Evolutionary conservation across 2,113 vertebrate species (phyloP), one percentile per base, ranked within the genome.

Genomic region (Lepus americanus): DNA sequence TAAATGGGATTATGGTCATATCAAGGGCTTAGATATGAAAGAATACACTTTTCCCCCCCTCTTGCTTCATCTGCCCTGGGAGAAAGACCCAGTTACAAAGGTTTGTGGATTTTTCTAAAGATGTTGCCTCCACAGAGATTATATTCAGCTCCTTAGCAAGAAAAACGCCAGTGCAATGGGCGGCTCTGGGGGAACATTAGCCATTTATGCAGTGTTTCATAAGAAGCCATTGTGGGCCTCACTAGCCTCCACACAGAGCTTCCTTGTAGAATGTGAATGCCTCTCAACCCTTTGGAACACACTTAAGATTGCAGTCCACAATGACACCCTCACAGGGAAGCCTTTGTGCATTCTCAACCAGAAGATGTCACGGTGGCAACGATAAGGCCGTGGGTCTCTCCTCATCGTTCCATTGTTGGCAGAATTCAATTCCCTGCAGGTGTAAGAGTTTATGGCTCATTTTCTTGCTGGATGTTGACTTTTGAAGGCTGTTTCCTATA

Each of bases 41-140:
- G 9, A 19, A 53, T 31, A 31, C 27, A 11, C 8, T 70, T 83
- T 14, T 1, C n/a, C n/a, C 76, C 61, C 79, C 39, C n/a, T 95
- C 61, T 77, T 70, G 36, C 55, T 94, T 90, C 44, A 79, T 92
- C 92, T 95, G 80, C 53, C 36, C 87, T 90, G 92, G 59, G 81
- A 95, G 85, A 96, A 90, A 97, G 89, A 94, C 53, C 61, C 90
- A 92, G 80, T 90, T 96, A 95, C 92, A 96, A 96, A 92, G 59
- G 69, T 74, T 86, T 80, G 95, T 84, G 66, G 53, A 6, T 73
- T 95, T 94, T 80, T 92, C 94, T 93, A 89, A 93, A 76, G 92
- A 44, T 39, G 11, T 92, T 92, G 74, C 44, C 79, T 94, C 80
- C 53, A 64, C 59, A 79, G 82, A 95, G 70, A 29, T 92, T 96